phyloP scores from a whole-genome alignment of 2,113 vertebrate species.

The Tretioscincus oriximinensis region DNA sequence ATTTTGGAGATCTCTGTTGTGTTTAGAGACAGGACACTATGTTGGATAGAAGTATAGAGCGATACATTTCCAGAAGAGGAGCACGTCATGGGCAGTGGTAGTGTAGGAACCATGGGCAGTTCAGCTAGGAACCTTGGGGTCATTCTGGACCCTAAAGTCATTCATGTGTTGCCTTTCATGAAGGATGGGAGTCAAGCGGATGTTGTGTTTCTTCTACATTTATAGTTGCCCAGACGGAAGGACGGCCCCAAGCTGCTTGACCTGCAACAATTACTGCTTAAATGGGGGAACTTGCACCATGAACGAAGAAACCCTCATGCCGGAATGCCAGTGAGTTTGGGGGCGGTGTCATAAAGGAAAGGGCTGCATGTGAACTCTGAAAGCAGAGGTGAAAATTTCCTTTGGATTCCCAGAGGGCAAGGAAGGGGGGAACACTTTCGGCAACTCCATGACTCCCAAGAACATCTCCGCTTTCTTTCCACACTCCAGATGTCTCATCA shows the following conservation, averaged over 20 bases:
- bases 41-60: too few relatives aligned
- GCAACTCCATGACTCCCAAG: too few relatives aligned
- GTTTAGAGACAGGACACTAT: too few relatives aligned
- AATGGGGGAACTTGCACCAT: constrained; percentile 84
- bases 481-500: too few relatives aligned
- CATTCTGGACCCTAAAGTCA: background rate
- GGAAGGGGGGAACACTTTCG: too few relatives aligned
- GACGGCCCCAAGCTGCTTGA: constrained; percentile 83
- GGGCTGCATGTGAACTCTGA: too few relatives aligned
- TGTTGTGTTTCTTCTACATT: constrained; percentile 2
- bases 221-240: constrained; percentile 83
- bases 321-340: constrained; percentile 86
- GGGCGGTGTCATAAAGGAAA: too few relatives aligned
- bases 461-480: too few relatives aligned
- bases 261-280: constrained; percentile 83
- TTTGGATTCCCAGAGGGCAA: background rate
- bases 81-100: background rate
- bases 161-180: background rate
- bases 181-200: background rate
- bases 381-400: background rate
- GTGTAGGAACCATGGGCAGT: background rate
- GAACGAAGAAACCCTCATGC: constrained; percentile 78
- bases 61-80: background rate
- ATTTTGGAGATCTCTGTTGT: too few relatives aligned
- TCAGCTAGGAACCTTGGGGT: too few relatives aligned